Evolutionary conservation across 2,113 vertebrate species (phyloP).

Genomic region (Echinops telfairi): DNA sequence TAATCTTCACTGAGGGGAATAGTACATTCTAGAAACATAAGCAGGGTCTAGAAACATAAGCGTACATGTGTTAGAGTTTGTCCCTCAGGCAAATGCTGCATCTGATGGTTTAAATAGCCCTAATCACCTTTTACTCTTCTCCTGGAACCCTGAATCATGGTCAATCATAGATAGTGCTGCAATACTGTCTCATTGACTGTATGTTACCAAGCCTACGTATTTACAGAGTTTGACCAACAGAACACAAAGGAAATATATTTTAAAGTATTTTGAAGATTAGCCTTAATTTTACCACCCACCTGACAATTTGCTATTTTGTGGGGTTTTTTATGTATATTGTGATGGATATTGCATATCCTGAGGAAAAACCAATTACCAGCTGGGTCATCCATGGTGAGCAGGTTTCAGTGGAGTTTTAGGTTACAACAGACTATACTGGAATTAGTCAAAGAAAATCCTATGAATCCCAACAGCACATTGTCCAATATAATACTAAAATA

Average conservation of each 20-base stretch:
- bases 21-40: not conserved
- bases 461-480: not conserved
- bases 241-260: not conserved
- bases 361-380: not conserved
- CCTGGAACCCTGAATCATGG: not conserved
- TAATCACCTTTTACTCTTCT: not conserved
- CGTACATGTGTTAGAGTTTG: not conserved
- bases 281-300: not conserved
- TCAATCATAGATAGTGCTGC: not conserved
- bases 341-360: not conserved
- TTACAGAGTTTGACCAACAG: not conserved
- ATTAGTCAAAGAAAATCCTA: not conserved
- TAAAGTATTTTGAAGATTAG: not conserved
- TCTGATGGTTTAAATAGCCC: not conserved
- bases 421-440: not conserved
- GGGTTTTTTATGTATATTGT: not conserved
- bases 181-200: not conserved
- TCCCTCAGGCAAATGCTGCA: not conserved
- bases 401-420: not conserved
- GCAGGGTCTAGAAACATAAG: not conserved
- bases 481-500: not conserved
- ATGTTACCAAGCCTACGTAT: not conserved
- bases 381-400: not conserved
- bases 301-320: not conserved
- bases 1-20: slow-evolving; percentile 9